Evolutionary conservation across 2,113 vertebrate genomes (phyloP).

Genomic region (Melanerpes aurifrons): DNA sequence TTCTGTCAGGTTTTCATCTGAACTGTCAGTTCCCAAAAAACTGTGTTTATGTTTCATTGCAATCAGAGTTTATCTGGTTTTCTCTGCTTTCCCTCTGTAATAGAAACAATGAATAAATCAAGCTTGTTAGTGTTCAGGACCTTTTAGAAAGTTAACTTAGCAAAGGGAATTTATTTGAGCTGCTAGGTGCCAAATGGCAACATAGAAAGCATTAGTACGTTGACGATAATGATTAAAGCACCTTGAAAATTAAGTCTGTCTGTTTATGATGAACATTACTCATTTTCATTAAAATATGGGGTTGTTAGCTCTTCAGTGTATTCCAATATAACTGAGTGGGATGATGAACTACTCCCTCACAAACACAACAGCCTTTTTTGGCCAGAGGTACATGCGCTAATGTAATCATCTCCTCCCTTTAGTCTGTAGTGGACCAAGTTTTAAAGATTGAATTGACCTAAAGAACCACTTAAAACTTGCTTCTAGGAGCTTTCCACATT

Average conservation of each 20-base stretch:
- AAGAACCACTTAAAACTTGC: background rate
- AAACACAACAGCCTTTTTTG: background rate
- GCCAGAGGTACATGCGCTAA: background rate
- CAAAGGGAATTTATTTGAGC: background rate
- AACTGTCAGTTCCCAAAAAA: conserved; percentile 29
- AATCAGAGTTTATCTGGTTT: background rate
- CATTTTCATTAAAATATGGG: background rate
- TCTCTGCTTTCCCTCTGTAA: background rate
- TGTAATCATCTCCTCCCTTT: background rate
- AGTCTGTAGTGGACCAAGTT: background rate
- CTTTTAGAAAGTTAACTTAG: background rate
- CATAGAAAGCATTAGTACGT: background rate
- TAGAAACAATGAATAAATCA: background rate
- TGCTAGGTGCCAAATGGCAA: background rate
- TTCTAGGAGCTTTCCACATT: background rate
- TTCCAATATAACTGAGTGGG: background rate
- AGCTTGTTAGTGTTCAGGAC: background rate
- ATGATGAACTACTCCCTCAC: background rate
- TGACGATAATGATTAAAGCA: background rate
- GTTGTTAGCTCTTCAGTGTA: background rate
- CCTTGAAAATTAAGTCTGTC: background rate
- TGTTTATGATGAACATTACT: background rate
- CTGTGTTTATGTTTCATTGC: background rate
- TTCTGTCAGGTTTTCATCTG: conserved; percentile 34
- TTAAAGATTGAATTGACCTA: background rate